Base-by-base conservation (phyloP, 2,888 invertebrate species). In the Pyrocoelia pectoralis region DNA sequence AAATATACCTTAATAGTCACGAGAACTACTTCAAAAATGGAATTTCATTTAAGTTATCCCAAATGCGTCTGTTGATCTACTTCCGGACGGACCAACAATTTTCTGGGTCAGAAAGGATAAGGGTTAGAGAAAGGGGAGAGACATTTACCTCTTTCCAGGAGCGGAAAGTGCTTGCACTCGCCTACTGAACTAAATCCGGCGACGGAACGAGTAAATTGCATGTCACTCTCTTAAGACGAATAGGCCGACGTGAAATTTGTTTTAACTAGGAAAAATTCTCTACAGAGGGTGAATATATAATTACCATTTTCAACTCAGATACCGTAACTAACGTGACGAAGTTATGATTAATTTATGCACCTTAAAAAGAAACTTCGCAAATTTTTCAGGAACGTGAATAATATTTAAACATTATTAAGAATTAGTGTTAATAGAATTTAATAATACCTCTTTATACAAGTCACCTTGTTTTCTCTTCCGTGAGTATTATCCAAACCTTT, bases 201-300 rank as follows among this genome's bases (percentile, higher is more conserved):
- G 69, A 72, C 71, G 73, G 74, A 73, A 72, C 71, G 74, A 75
- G 77, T 78, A 80, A 80, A 80, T 80, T 80, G 79, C 78, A 75
- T 78, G 80, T 80, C 80, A 79, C 76, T 77, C 77, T 70, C 58
- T 68, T 70, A 79, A 79, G 78, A 79, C 78, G 77, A 78, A 79
- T 79, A 79, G 79, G 76, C 77, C 74, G 75, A 79, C 78, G 79
- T 78, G 78, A 76, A 79, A 78, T 79, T 79, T 77, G 77, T 78
- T 77, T 76, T 76, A 79, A 79, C 75, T 77, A 79, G 75, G 4
- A 51, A 57, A 57, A 62, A 56, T 52, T 43, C 46, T 14, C 51
- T 38, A 28, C 18, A n/a, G 12, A 18, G 41, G 41, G 52, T 48
- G 57, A 57, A 62, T 57, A 53, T 53, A 57, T 62, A 57, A 57